A percentile compares a stretch with the other conserved stretches of the same genome.
Evolutionary conservation across 53 echinoderm and acorn worm genomes (phyloP).

Genomic region (Echinometra lucunter): DNA sequence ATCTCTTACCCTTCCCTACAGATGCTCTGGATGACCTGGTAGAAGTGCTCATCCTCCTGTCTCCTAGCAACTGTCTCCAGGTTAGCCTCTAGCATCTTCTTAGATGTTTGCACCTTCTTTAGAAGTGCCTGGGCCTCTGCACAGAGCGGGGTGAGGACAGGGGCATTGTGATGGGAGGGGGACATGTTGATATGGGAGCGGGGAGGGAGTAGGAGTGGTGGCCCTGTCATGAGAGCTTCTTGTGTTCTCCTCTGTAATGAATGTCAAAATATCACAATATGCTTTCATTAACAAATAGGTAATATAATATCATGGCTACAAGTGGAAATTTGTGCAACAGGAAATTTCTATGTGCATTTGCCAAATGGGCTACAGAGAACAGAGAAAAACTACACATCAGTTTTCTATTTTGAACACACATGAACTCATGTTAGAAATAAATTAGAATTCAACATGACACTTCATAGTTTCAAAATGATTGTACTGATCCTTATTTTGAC

Average conservation of each 20-base stretch:
- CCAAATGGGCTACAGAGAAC: neutral
- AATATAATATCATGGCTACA: neutral
- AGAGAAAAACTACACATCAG: neutral
- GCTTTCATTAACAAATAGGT: neutral
- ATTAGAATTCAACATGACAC: neutral
- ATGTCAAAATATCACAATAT: slow-evolving; percentile 5
- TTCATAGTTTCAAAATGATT: neutral
- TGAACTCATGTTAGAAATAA: no score
- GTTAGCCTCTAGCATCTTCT: slow-evolving; percentile 82
- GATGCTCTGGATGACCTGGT: slow-evolving; percentile 79
- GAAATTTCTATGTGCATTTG: neutral
- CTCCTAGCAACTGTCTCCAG: slow-evolving; percentile 82
- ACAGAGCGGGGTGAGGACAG: slow-evolving; percentile 71
- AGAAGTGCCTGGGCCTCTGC: slow-evolving; percentile 80
- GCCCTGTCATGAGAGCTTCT: slow-evolving; percentile 21
- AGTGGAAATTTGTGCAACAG: neutral
- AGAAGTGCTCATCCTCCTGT: slow-evolving; percentile 84
- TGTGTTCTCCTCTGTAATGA: slow-evolving; percentile 73
- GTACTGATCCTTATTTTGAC: neutral
- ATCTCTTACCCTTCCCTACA: slow-evolving; percentile 81
- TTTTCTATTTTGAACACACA: no score
- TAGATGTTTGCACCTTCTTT: slow-evolving; percentile 80
- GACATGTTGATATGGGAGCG: slow-evolving; percentile 52
- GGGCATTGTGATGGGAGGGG: slow-evolving; percentile 77
- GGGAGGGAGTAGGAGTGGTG: neutral